Evolutionary conservation across 2,113 vertebrate species (phyloP).

Genomic region (Brachyistius frenatus): DNA sequence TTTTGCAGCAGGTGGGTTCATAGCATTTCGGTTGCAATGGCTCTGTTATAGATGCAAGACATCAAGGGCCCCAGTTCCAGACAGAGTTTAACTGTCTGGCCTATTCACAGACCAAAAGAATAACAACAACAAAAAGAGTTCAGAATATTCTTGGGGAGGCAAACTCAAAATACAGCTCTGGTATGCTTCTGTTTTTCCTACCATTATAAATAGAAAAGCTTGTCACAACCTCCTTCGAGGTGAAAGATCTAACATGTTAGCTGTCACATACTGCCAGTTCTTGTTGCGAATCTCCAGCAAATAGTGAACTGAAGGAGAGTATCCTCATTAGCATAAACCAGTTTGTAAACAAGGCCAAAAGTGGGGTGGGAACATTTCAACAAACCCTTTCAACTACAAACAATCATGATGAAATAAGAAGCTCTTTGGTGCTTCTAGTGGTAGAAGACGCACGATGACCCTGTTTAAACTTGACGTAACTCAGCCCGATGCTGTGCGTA

Average conservation of each 20-base stretch:
- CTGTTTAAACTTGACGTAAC: constrained; percentile 52
- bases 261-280: constrained; percentile 54
- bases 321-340: constrained; percentile 51
- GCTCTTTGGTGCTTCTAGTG: constrained; percentile 20
- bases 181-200: constrained; percentile 13
- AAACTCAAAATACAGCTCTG: constrained; percentile 31
- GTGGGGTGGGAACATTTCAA: constrained; percentile 37
- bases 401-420: constrained; percentile 44
- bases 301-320: constrained; percentile 34
- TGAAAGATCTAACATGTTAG: constrained; percentile 42
- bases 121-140: constrained; percentile 1
- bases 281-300: constrained; percentile 37
- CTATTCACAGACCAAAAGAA: constrained; percentile 18
- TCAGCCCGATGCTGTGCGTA: constrained; percentile 28
- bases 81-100: constrained; percentile 36
- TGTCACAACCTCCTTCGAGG: constrained; percentile 23
- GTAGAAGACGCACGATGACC: constrained; percentile 42
- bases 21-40: constrained; percentile 12
- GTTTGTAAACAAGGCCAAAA: constrained; percentile 54
- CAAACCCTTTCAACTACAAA: constrained; percentile 58
- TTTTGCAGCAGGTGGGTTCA: constrained; percentile 14
- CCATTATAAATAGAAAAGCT: constrained; percentile 46
- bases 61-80: neutral
- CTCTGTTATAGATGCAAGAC: neutral
- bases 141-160: constrained; percentile 9